Evolutionary conservation across 2,797 vertebrate species (phyloP).

Genomic region (Natrix natrix): DNA sequence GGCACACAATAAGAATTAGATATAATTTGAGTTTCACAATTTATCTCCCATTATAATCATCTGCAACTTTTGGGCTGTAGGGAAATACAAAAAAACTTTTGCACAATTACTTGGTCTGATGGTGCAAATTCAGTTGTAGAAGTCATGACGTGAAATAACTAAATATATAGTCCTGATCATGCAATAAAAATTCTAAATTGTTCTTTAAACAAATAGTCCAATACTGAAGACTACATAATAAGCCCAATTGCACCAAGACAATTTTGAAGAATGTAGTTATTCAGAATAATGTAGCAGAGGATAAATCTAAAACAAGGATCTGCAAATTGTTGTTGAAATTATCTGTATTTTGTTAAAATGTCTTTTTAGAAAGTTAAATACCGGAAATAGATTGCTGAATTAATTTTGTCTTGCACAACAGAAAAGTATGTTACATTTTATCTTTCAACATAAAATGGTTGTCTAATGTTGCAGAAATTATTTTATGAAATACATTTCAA

Average conservation of each 20-base stretch:
- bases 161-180: not conserved
- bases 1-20: not conserved
- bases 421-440: not conserved
- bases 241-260: not conserved
- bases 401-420: not conserved
- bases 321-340: not conserved
- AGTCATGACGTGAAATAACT: not conserved
- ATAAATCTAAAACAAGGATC: not conserved
- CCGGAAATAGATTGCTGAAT: not conserved
- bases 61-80: not conserved
- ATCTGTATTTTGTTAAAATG: not conserved
- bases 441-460: not conserved
- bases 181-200: not conserved
- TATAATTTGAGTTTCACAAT: not conserved
- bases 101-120: not conserved
- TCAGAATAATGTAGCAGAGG: not conserved
- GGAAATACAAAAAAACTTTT: not conserved
- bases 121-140: not conserved
- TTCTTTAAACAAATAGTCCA: not conserved
- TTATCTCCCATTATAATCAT: not conserved
- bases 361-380: not conserved
- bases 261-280: not conserved
- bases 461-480: not conserved
- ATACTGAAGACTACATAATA: not conserved
- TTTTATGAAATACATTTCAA: not conserved